Evolutionary conservation across 2,113 vertebrate genomes (phyloP), one percentile per base, ranked within the genome.

Genomic region (Silurus asotus): DNA sequence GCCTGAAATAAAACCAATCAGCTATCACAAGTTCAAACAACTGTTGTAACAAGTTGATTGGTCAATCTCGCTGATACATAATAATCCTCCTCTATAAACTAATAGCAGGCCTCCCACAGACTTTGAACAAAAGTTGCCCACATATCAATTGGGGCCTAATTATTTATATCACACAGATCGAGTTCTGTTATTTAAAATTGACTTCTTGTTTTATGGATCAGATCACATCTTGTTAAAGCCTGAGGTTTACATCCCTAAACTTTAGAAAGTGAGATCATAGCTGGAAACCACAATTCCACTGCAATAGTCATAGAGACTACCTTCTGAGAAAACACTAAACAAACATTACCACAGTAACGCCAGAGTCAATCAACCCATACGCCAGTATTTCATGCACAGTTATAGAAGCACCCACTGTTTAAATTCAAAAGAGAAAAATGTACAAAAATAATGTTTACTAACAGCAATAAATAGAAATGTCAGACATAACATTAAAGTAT

Each of bases 271-370:
- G 9, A 7, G 13, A 69, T 75, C 19, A 20, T 67, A 82, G 62
- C 9, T 15, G 9, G 23, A 76, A 74, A 78, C 55, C 59, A 58
- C 51, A 72, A 70, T 74, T n/a, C 86, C 84, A 84, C 84, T 80
- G 61, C 72, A 81, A 59, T 81, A 59, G 86, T 81, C 83, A 86
- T 45, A 10, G 9, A 51, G 49, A 76, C 82, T 25, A 56, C 82
- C 86, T 75, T 82, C 77, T 25, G 82, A 70, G 37, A 1, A 37
- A 37, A 37, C 20, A 83, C 76, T 58, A 86, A 70, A 76, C 20
- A 72, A 83, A 37, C 69, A 84, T 82, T 88, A 89, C 78, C 74
- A 89, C 84, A 86, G 84, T 87, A 90, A 90, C 84, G 74, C 56
- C 51, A 87, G n/a, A 88, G 77, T 23, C 37, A 8, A 84, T 59